Conservation (phyloP, 2,888 invertebrate species). For the Bombyx huttoni region DNA sequence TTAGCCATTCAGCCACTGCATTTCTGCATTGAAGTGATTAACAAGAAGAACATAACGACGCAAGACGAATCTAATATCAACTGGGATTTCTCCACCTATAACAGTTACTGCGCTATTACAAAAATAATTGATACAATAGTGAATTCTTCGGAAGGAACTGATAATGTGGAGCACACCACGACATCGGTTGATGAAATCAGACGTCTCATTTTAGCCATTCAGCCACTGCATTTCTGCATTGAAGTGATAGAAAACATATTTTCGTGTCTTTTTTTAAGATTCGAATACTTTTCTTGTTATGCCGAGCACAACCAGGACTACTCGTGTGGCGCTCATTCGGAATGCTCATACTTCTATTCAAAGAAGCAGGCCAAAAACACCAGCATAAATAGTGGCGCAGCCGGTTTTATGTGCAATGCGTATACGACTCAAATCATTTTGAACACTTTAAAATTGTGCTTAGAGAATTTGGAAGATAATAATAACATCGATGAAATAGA, state of each 20-base stretch:
- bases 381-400: slow-evolving; percentile 29
- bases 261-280: slow-evolving; percentile 77
- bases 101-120: slow-evolving; percentile 64
- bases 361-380: slow-evolving; percentile 42
- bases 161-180: slow-evolving; percentile 41
- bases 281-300: slow-evolving; percentile 72
- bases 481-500: slow-evolving; percentile 30
- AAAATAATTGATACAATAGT: slow-evolving; percentile 63
- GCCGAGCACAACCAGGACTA: slow-evolving; percentile 53
- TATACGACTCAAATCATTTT: slow-evolving; percentile 73
- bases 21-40: slow-evolving; percentile 75
- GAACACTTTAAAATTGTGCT: slow-evolving; percentile 67
- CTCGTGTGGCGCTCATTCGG: slow-evolving; percentile 56
- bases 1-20: slow-evolving; percentile 55
- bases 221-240: slow-evolving; percentile 58
- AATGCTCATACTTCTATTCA: slow-evolving; percentile 63
- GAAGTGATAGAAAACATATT: slow-evolving; percentile 83
- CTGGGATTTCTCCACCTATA: slow-evolving; percentile 65
- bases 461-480: slow-evolving; percentile 59
- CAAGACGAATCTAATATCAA: slow-evolving; percentile 25
- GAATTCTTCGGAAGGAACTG: slow-evolving; percentile 39
- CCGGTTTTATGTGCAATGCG: slow-evolving; percentile 73
- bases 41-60: slow-evolving; percentile 19
- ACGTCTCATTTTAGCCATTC: slow-evolving; percentile 55
- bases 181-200: slow-evolving; percentile 60